Evolutionary conservation across 2,888 invertebrate genomes (phyloP), one percentile per base, ranked within the genome.

Genomic region (Lomographa bimaculata): DNA sequence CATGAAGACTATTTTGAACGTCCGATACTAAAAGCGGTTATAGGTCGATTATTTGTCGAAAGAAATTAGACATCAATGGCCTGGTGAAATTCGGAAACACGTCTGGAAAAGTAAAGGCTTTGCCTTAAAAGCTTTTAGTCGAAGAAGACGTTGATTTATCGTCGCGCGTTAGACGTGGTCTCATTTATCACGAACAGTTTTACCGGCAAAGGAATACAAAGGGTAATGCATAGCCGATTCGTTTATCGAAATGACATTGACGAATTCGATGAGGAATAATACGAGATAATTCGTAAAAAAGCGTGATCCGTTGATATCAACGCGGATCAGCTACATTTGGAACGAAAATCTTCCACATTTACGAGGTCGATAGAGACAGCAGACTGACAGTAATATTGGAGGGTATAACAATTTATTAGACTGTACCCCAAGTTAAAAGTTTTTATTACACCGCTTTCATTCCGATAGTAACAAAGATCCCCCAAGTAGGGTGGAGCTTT

Each of bases 111-210:
- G 53, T 46, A 52, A 58, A 60, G 49, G 54, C 54, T 54, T 30
- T 51, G 56, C 57, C 53, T 50, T 43, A 57, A 69, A 54, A 67
- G 59, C 58, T 64, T 63, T 66, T 61, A 65, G 64, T 47, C 57
- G 49, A 61, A 63, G 62, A 68, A 65, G 69, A 69, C 65, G 51
- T 70, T 76, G 78, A 81, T 79, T 79, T 77, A 81, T 78, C 58
- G 66, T 56, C 55, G 54, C 66, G 60, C 71, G 71, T 73, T 70
- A 70, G 74, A 75, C 71, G 62, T 63, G 48, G 65, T 65, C 70
- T 79, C 75, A 74, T 82, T 81, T 74, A 80, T 81, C 77, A 81
- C 60, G 54, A 67, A 68, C 65, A 69, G 72, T 75, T 79, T 79
- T 76, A 76, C 67, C 70, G 66, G 64, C 57, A 60, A 56, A 71